A percentile compares a stretch with the other conserved stretches of the same genome.
These are phyloP conservation scores for Crocuta crocuta DNA, from an alignment of 2,113 vertebrate genomes.

Conservation along the genomic window DNA sequence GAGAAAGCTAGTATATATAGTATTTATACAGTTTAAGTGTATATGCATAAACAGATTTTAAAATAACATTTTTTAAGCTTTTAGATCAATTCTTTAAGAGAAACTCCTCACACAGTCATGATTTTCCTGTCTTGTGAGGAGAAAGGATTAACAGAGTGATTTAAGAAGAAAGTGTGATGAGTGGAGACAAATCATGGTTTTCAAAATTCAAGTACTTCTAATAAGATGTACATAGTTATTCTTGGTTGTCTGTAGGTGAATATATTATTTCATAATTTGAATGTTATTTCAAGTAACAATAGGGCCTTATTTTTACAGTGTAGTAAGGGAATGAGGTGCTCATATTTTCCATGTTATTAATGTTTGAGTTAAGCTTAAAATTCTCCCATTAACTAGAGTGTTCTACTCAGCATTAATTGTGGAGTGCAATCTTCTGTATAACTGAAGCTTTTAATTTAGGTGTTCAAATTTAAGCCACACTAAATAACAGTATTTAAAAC, in stretches of 20 bases:
- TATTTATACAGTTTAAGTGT: not conserved
- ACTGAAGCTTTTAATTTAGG: not conserved
- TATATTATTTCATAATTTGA: conserved; percentile 29
- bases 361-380: conserved; percentile 45
- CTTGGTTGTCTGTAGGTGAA: not conserved
- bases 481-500: conserved; percentile 44
- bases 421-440: not conserved
- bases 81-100: conserved; percentile 1
- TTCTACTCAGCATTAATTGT: not conserved
- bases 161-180: not conserved
- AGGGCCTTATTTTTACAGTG: not conserved
- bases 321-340: not conserved
- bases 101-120: not conserved
- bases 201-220: conserved; percentile 30
- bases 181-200: conserved; percentile 27
- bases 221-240: not conserved
- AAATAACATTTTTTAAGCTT: conserved; percentile 24
- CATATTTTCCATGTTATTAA: conserved; percentile 13
- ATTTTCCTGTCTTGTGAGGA: not conserved
- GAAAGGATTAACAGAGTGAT: not conserved
- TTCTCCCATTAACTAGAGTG: not conserved
- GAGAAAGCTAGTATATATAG: not conserved
- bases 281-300: conserved; percentile 5
- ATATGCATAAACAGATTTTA: not conserved
- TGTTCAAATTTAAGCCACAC: not conserved